A percentile compares a stretch with the other conserved stretches of the same genome.
phyloP scores from a whole-genome alignment of 2,797 vertebrate species.

The Rhinatrema bivittatum region DNA sequence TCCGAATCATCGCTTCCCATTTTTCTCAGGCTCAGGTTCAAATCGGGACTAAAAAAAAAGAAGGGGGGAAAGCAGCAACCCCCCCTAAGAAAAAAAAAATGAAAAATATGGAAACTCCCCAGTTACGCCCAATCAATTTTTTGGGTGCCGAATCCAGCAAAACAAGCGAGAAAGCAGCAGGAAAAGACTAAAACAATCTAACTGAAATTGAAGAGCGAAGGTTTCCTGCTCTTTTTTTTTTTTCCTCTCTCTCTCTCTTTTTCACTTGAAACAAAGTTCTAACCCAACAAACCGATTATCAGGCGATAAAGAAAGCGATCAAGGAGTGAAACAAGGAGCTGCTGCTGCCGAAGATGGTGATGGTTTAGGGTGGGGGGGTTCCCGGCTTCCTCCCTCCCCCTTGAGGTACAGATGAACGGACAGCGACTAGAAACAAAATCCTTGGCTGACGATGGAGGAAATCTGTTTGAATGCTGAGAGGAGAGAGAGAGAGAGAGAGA shows the following conservation, averaged over 20 bases:
- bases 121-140: too few relatives aligned
- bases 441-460: slow-evolving; percentile 65
- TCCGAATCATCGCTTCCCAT: slow-evolving; percentile 83
- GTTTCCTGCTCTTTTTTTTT: not conserved
- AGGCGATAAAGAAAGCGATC: slow-evolving; percentile 37
- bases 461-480: slow-evolving; percentile 64
- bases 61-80: not conserved
- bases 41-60: slow-evolving; percentile 65
- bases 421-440: slow-evolving; percentile 47
- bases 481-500: slow-evolving; percentile 44
- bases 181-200: slow-evolving; percentile 7
- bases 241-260: too few relatives aligned
- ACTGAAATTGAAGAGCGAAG: slow-evolving; percentile 31
- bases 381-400: slow-evolving; percentile 31
- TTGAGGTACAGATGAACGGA: slow-evolving; percentile 43
- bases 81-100: too few relatives aligned
- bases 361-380: slow-evolving; percentile 29
- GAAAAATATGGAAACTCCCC: too few relatives aligned
- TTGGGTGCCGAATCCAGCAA: too few relatives aligned
- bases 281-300: slow-evolving; percentile 31
- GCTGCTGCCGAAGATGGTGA: slow-evolving; percentile 32
- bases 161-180: slow-evolving; percentile 6
- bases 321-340: slow-evolving; percentile 18
- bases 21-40: slow-evolving; percentile 69
- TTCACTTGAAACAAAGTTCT: slow-evolving; percentile 41